Evolutionary conservation across 2,797 vertebrate species (phyloP), one percentile per base, ranked within the genome.

Genomic region (Anas flavirostris): DNA sequence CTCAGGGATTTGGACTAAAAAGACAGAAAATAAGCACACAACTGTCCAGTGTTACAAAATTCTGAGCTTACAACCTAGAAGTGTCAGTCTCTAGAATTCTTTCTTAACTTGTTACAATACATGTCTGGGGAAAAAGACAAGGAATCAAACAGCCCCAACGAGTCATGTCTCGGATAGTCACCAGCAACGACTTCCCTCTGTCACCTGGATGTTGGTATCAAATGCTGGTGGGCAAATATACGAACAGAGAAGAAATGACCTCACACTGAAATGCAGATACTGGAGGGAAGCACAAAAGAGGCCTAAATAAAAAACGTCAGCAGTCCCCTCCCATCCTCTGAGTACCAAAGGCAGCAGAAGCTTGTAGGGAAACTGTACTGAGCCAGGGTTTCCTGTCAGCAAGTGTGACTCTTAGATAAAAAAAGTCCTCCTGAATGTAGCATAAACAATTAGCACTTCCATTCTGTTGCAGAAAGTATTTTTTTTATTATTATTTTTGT

Each of bases 1-100:
- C 97, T 92, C 10, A 98, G 97, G 9, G 98, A 97, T 33, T 98
- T 98, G 39, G 98, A 98, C 99, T 99, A 82, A 52, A 86, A 94
- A 41, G 25, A 73, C 52, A 82, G 43, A 84, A 77, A 67, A 44
- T 3, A 41, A 79, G 26, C 29, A 50, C 12, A n/a, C 8, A 31
- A 37, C 5, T 22, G 21, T 23, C 46, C 63, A 52, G 59, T 41
- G 33, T 2, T 31, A 19, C 8, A 33, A 63, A 52, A 76, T 16
- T 46, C 13, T n/a, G 52, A 52, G 13, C 21, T 67, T 53, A 23
- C 29, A 72, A 53, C 28, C 52, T 16, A 4, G 4, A 52, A 48
- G 58, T 2, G 17, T 16, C 48, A 3, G 12, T 3, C 37, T 59
- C 29, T 8, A 83, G 18, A 53, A 43, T 41, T 73, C 52, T 66